Evolutionary conservation across 2,888 invertebrate genomes (phyloP), one percentile per base, ranked within the genome.

Genomic region (Heliconius aoede): DNA sequence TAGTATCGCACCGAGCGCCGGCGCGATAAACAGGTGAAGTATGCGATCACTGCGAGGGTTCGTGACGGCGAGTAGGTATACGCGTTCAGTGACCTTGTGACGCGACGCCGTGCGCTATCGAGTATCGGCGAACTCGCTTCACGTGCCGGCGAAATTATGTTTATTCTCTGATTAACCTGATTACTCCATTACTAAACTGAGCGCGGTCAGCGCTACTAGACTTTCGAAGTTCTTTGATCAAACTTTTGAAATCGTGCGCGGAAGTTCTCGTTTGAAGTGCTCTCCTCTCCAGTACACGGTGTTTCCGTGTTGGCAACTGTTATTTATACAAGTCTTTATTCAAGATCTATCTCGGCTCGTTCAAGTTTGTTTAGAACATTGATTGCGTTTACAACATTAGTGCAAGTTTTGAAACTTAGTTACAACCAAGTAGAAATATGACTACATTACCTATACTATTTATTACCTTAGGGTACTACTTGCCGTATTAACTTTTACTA

Each of bases 21-120:
- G 85, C 69, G 69, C 75, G 73, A 76, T 68, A 72, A 74, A 67
- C 72, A 74, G 74, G 75, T 74, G 74, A 68, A 74, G 75, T 72
- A 61, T 68, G 21, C 18, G 51, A 21, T 40, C 15, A 40, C 8
- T 21, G 46, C 72, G 81, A 82, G 85, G 84, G 81, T 85, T 84
- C 84, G 82, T 83, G 68, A 28, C 68, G 46, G 69, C 84, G 82
- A 83, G 82, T 82, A 83, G 82, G 83, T 84, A 78, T 80, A 82
- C 83, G 83, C 86, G 88, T 86, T 87, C 85, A 86, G 78, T 86
- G 87, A 87, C 88, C 87, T 87, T 88, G 86, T 84, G 82, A 81
- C 79, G 79, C 72, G 76, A 79, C 74, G 77, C 74, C 58, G 77
- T 71, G 76, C 74, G 21, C 74, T 68, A 76, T 80, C 80, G 81